Evolutionary conservation across 2,113 vertebrate genomes (phyloP), one percentile per base, ranked within the genome.

Genomic region (Cololabis saira): DNA sequence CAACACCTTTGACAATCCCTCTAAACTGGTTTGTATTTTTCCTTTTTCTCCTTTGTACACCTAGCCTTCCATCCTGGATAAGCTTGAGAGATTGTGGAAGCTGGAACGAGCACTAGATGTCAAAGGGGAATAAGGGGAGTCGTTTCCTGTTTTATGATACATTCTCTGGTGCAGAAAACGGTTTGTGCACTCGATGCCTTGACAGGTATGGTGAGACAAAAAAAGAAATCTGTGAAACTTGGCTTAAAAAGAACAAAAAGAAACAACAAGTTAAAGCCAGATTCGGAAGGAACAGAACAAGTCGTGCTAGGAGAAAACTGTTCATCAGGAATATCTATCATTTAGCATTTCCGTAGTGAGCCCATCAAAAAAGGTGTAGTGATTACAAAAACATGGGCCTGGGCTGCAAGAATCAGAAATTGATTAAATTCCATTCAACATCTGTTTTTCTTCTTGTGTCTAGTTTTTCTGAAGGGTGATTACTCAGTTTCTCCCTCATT

Each of bases 71-170:
- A 61, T 68, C 59, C 33, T 7, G 3, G 69, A 86, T 22, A 61
- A 78, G 81, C 75, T 54, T 74, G 56, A 78, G 77, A 75, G 62
- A 78, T 42, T 53, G 47, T 64, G 80, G 76, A 74, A 33, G 74
- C 57, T 71, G 61, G 52, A 40, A 43, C 41, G 63, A 80, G 67
- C 59, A 42, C 27, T 6, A 22, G 61, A 51, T 58, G 71, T 76
- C 81, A 83, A 82, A 76, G 60, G 66, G 58, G 75, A 74, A 33
- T 57, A 60, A 9, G 69, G 14, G 14, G 2, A 42, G 12, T 17
- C 16, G 66, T 64, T 80, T 82, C 68, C 73, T 58, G 72, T 79
- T 71, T 50, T 52, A 69, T 66, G 56, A 85, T 69, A 60, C 15
- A 49, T 47, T 57, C 57, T 76, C 60, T 52, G 78, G n/a, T 53